phyloP scores from a whole-genome alignment of 2,113 vertebrate species.

The Thryonomys swinderianus region DNA sequence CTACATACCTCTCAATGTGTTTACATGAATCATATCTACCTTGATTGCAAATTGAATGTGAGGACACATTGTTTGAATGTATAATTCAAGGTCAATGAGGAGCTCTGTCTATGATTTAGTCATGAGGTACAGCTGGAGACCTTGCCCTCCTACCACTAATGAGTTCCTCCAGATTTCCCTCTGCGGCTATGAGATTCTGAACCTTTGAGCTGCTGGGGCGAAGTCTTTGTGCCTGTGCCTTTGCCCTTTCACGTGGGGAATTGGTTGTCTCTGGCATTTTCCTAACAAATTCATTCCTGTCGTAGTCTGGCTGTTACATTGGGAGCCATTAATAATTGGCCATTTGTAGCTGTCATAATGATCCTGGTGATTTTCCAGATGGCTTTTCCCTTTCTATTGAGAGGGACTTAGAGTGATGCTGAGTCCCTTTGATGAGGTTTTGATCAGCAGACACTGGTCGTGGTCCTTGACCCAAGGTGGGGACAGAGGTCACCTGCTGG shows the following conservation, averaged over 20 bases:
- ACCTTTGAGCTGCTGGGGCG: constrained; percentile 36
- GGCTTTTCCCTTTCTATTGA: constrained; percentile 62
- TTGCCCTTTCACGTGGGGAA: constrained; percentile 57
- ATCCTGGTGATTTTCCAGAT: constrained; percentile 66
- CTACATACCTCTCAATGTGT: not conserved
- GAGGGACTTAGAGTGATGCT: constrained; percentile 25
- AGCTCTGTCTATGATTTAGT: constrained; percentile 59
- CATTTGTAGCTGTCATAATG: constrained; percentile 74
- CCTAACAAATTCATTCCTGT: constrained; percentile 47
- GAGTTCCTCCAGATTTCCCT: constrained; percentile 54
- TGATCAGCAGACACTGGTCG: constrained; percentile 31
- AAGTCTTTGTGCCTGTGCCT: constrained; percentile 23
- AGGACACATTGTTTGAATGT: constrained; percentile 32
- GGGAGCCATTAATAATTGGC: constrained; percentile 72
- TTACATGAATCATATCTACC: constrained; percentile 49
- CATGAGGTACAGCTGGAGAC: constrained; percentile 52
- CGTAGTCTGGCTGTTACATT: constrained; percentile 57
- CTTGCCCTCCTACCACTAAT: constrained; percentile 45
- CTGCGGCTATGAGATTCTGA: not conserved
- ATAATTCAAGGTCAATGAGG: constrained; percentile 68
- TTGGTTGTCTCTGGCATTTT: constrained; percentile 50
- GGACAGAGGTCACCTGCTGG: not conserved
- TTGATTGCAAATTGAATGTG: constrained; percentile 41
- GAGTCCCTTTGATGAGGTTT: constrained; percentile 54
- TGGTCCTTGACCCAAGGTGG: constrained; percentile 28